These are phyloP conservation scores for Brachypodius melanocephalos DNA, from an alignment of 2,113 vertebrate genomes.

Conservation along the genomic window DNA sequence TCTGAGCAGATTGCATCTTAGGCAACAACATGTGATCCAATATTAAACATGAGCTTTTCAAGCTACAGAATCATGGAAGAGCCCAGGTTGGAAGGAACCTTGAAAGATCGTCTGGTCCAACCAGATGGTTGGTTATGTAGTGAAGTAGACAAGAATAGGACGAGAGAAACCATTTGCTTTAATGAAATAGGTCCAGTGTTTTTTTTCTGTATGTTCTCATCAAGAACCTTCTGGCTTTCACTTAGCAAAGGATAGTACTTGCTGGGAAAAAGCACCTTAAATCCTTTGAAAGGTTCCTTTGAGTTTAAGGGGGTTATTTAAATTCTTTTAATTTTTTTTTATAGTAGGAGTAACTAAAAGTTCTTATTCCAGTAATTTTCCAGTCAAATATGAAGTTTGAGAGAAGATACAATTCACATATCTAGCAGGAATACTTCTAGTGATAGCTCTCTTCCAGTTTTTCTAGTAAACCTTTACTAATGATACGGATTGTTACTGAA, in stretches of 20 bases:
- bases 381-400: background rate
- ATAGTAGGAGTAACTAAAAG: background rate
- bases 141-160: background rate
- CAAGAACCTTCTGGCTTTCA: background rate
- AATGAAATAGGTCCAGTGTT: background rate
- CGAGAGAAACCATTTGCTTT: background rate
- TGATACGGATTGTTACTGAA: background rate
- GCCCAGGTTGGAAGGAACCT: constrained; percentile 3
- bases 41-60: background rate
- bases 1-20: background rate
- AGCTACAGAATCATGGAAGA: background rate
- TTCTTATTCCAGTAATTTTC: background rate
- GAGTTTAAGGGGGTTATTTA: background rate
- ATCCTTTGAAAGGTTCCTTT: background rate
- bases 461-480: background rate
- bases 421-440: background rate
- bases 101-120: background rate
- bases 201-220: background rate
- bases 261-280: background rate
- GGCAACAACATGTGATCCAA: background rate
- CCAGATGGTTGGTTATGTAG: constrained; percentile 14
- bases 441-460: background rate
- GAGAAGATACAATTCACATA: background rate
- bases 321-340: no score
- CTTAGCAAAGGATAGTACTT: background rate